Evolutionary conservation across 2,888 invertebrate genomes (phyloP).

Genomic region (Trissonchulus latispiculum): DNA sequence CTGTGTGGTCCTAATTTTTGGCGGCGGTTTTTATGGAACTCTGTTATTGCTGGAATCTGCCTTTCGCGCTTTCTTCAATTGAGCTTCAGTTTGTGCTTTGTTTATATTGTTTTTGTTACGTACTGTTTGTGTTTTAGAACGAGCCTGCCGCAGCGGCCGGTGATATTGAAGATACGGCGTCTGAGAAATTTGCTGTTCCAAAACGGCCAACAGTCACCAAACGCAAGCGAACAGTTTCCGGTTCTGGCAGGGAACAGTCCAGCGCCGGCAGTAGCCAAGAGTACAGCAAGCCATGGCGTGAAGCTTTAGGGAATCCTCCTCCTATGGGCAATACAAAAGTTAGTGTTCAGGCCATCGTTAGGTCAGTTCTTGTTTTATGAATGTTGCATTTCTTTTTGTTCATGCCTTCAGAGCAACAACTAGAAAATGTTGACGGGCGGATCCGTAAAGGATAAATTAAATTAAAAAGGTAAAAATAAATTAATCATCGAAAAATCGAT

Average conservation of each 20-base stretch:
- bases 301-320: conserved; percentile 74
- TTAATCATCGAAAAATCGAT: no score
- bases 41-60: no score
- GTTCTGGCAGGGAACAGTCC: background rate
- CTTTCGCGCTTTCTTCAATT: no score
- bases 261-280: background rate
- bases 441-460: no score
- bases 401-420: background rate
- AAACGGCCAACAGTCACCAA: background rate
- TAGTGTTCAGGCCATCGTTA: no score
- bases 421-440: background rate
- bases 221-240: conserved; percentile 4
- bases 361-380: background rate
- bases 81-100: no score
- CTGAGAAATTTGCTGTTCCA: background rate
- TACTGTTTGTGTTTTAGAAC: no score
- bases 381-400: background rate
- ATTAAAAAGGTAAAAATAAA: background rate
- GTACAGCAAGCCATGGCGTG: conserved; percentile 59
- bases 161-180: background rate
- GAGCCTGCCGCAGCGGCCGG: no score
- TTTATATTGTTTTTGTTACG: no score
- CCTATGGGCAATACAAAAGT: conserved; percentile 62
- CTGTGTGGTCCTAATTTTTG: no score
- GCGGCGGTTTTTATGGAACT: no score